A percentile compares a stretch with the other conserved stretches of the same genome.
These are phyloP conservation scores for Clostera curtula DNA, from an alignment of 2,888 invertebrate species.

Conservation along the genomic window DNA sequence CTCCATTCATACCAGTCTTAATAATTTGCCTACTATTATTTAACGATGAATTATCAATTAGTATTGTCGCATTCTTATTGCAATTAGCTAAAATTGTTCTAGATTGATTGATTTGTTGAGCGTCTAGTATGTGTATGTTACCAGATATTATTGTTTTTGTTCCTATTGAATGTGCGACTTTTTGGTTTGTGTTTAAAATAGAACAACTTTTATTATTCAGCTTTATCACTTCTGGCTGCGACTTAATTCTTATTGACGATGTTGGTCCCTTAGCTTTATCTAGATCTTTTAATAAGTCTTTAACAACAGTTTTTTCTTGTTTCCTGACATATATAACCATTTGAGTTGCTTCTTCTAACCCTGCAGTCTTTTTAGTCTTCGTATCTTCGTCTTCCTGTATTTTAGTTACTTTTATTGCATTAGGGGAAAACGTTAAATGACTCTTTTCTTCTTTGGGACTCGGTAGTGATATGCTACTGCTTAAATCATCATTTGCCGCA, in stretches of 20 bases:
- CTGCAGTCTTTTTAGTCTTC: constrained; percentile 29
- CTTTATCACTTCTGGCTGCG: constrained; percentile 61
- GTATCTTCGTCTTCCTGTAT: constrained; percentile 52
- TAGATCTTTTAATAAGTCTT: constrained; percentile 78
- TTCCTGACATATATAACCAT: constrained; percentile 67
- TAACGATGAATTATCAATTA: constrained; percentile 66
- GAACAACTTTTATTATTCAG: constrained; percentile 64
- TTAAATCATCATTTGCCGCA: constrained; percentile 42
- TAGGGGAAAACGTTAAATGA: constrained; percentile 82
- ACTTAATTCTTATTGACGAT: constrained; percentile 60
- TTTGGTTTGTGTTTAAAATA: constrained; percentile 62
- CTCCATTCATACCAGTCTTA: constrained; percentile 58
- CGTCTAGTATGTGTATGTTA: constrained; percentile 70
- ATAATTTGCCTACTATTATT: constrained; percentile 66
- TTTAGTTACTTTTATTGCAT: constrained; percentile 78
- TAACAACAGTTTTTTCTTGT: constrained; percentile 75
- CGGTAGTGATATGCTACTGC: constrained; percentile 60
- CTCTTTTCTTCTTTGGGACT: constrained; percentile 81
- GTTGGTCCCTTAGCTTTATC: constrained; percentile 55
- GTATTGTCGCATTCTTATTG: constrained; percentile 63
- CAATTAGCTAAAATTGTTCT: constrained; percentile 67
- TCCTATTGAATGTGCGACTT: constrained; percentile 58
- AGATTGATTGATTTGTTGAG: constrained; percentile 54
- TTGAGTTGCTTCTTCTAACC: constrained; percentile 64
- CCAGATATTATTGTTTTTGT: constrained; percentile 71